These are phyloP conservation scores for Camponotus vicinus DNA, from an alignment of 1,140 invertebrate species.

Conservation along the genomic window DNA sequence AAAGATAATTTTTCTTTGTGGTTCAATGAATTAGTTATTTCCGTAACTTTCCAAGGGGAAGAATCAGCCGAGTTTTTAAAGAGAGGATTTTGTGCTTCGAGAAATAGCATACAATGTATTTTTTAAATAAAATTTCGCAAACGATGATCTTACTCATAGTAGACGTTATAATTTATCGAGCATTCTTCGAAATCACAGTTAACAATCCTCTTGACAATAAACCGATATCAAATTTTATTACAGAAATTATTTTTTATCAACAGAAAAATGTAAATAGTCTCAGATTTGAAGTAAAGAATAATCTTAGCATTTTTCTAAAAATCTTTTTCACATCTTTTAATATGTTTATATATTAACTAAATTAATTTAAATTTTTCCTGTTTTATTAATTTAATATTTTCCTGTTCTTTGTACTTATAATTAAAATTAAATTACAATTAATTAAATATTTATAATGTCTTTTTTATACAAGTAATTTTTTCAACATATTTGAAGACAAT, in stretches of 20 bases:
- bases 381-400: neutral
- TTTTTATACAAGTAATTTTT: neutral
- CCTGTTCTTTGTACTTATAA: constrained; percentile 27
- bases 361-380: too few species aligned
- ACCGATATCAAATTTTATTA: constrained; percentile 12
- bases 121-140: neutral
- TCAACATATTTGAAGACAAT: neutral
- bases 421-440: neutral
- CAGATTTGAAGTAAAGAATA: neutral
- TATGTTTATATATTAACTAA: too few species aligned
- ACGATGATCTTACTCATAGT: neutral
- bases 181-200: neutral
- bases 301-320: neutral
- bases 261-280: neutral
- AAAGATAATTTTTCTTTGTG: constrained; percentile 21
- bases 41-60: constrained; percentile 41
- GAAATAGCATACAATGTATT: neutral
- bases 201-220: constrained; percentile 18
- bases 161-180: constrained; percentile 6
- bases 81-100: neutral
- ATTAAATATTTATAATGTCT: neutral
- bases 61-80: neutral
- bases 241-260: neutral
- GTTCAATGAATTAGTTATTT: constrained; percentile 16
- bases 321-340: neutral